A percentile compares a stretch with the other conserved stretches of the same genome.
phyloP scores from a whole-genome alignment of 2,888 invertebrate genomes.

The Athetis lepigone region DNA sequence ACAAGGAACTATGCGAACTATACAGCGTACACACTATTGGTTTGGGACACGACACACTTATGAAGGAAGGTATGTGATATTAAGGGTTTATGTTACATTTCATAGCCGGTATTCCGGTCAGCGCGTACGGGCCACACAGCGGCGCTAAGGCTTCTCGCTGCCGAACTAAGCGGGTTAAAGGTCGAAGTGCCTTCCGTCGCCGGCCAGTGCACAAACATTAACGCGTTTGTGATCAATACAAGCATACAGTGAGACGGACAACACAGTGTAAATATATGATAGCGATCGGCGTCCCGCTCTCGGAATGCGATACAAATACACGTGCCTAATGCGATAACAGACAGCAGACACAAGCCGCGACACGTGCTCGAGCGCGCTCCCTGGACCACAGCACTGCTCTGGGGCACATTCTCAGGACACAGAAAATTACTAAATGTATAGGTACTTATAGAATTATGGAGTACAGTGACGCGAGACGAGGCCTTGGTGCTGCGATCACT shows the following conservation, averaged over 20 bases:
- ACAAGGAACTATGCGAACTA: not conserved
- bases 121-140: slow-evolving; percentile 24
- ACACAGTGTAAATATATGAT: slow-evolving; percentile 29
- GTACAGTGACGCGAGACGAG: slow-evolving; percentile 35
- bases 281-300: slow-evolving; percentile 45
- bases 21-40: not conserved
- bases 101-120: slow-evolving; percentile 41
- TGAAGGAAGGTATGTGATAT: not conserved
- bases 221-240: slow-evolving; percentile 4
- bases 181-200: slow-evolving; percentile 40
- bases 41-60: not conserved
- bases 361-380: slow-evolving; percentile 48
- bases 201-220: not conserved
- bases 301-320: slow-evolving; percentile 56
- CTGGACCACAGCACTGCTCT: slow-evolving; percentile 26
- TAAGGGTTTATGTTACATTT: slow-evolving; percentile 8
- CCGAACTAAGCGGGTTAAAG: slow-evolving; percentile 70
- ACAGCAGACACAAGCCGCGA: slow-evolving; percentile 39
- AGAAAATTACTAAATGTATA: slow-evolving; percentile 28
- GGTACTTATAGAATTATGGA: slow-evolving; percentile 13
- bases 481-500: slow-evolving; percentile 38
- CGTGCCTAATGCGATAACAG: slow-evolving; percentile 54
- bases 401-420: slow-evolving; percentile 20
- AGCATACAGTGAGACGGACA: slow-evolving; percentile 10
- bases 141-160: slow-evolving; percentile 68